Base-by-base conservation (phyloP, 2,113 vertebrate genomes). In the Climacteris rufus region DNA sequence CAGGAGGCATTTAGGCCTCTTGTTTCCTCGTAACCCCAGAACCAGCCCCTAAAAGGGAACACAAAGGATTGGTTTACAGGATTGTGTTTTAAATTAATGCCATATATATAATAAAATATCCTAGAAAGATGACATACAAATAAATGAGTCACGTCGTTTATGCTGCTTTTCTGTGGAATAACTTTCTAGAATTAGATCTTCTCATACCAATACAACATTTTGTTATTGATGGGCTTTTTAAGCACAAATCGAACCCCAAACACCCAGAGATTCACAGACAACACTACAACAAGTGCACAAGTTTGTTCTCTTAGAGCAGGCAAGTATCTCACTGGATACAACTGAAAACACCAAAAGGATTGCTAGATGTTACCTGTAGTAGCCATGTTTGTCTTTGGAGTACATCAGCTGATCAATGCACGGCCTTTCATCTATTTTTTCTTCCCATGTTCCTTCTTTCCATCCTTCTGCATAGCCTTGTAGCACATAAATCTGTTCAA, bases 11-110 rank as follows among this genome's bases (percentile, higher is more conserved):
- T 98, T 42, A 99, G 93, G 52, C 98, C 99, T 44, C 99, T 97
- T 0, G 99, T 99, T 94, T 99, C 99, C 86, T 99, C 98, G 0
- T 99, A 99, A 79, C 99, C 99, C 99, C 99, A 99, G 90, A 99
- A 99, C 99, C 99, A 99, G 71, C 99, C 99, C 94, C 99, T 99
- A 95, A 56, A 96, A 97, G 40, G 89, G 35, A 94, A 93, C 33
- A 95, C 21, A 40, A 77, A 68, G 40, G 12, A 75, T 8, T 40
- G 20, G 20, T 56, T 83, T 66, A 83, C 28, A 70, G 27, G 17
- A 7, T 42, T 59, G 40, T 13, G 40, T 47, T 87, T 94, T 35
- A 64, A 84, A 82, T 45, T 25, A 71, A 94, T 25, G 13, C 10
- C 21, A 42, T n/a, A 11, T 10, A 44, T 2, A 70, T 4, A 63